Conservation (phyloP, 2,113 vertebrate genomes). For the Amphiprion ocellaris region DNA sequence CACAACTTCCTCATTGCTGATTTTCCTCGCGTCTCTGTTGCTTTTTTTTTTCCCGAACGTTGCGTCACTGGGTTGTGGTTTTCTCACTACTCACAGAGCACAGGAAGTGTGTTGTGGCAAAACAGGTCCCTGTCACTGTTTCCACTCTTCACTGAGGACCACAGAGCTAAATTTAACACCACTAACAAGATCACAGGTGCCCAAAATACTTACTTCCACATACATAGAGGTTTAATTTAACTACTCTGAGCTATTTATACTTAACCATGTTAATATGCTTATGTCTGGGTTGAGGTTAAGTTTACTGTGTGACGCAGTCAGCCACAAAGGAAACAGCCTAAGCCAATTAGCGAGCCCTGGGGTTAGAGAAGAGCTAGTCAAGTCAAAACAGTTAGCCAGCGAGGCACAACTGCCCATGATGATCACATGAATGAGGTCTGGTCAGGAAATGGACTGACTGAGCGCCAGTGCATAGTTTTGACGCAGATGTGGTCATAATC, state of each 20-base stretch:
- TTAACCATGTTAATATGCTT: conserved; percentile 74
- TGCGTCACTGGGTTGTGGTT: conserved; percentile 84
- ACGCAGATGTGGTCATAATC: conserved; percentile 9
- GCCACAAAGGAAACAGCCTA: conserved; percentile 66
- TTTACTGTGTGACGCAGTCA: conserved; percentile 73
- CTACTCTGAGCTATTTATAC: conserved; percentile 77
- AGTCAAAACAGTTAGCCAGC: conserved; percentile 41
- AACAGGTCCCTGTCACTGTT: conserved; percentile 87
- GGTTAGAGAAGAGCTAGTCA: conserved; percentile 33
- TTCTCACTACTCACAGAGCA: conserved; percentile 78
- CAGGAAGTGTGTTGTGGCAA: conserved; percentile 86
- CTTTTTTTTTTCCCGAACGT: conserved; percentile 73
- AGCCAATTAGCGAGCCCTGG: conserved; percentile 71
- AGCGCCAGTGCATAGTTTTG: conserved; percentile 20
- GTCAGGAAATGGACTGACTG: conserved; percentile 10
- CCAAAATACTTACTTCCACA: conserved; percentile 84
- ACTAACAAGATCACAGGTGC: conserved; percentile 81
- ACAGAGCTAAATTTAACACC: conserved; percentile 84
- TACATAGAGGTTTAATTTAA: conserved; percentile 71
- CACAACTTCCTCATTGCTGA: conserved; percentile 84
- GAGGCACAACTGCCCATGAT: conserved; percentile 11
- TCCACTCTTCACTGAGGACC: conserved; percentile 83
- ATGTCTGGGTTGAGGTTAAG: conserved; percentile 70
- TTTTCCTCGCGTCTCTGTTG: conserved; percentile 83
- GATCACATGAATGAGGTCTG: conserved; percentile 34